Conservation (phyloP, 2,113 vertebrate genomes). For the Orycteropus afer region DNA sequence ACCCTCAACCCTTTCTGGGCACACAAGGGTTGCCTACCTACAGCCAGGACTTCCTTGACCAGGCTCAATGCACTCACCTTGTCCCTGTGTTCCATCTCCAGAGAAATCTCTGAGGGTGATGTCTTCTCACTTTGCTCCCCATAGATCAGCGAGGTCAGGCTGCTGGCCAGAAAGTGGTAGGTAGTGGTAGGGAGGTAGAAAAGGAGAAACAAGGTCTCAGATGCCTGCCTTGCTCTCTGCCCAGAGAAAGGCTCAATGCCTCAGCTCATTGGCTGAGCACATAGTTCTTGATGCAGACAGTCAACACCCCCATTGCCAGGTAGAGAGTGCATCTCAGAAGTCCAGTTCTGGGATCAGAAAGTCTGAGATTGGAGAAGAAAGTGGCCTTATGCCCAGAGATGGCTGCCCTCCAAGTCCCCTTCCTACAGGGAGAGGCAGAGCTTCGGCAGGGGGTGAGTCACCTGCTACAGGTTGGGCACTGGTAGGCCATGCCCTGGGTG, state of each 20-base stretch:
- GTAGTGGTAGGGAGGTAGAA: background rate
- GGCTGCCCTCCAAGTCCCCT: background rate
- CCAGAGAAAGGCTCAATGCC: background rate
- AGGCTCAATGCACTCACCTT: slow-evolving; percentile 86
- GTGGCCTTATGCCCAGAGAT: background rate
- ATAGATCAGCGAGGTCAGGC: slow-evolving; percentile 96
- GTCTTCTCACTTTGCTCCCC: slow-evolving; percentile 98
- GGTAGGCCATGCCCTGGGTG: background rate
- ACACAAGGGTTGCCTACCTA: background rate
- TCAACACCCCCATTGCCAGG: background rate
- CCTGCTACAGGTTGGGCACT: background rate
- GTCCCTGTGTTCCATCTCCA: slow-evolving; percentile 93
- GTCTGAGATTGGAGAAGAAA: background rate
- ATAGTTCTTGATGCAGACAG: background rate
- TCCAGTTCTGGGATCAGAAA: background rate
- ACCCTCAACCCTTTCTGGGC: background rate
- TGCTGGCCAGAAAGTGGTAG: slow-evolving; percentile 78
- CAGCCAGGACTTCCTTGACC: no score
- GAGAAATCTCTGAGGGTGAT: slow-evolving; percentile 93
- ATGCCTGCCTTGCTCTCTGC: background rate
- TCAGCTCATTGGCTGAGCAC: background rate
- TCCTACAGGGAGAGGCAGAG: background rate
- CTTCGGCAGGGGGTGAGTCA: background rate
- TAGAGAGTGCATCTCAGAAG: background rate
- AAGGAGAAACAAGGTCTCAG: slow-evolving; percentile 32